Percentiles rank a stretch among this genome's conserved stretches.
Evolutionary conservation across 2,797 vertebrate species (phyloP).

Genomic region (Uromys caudimaculatus): DNA sequence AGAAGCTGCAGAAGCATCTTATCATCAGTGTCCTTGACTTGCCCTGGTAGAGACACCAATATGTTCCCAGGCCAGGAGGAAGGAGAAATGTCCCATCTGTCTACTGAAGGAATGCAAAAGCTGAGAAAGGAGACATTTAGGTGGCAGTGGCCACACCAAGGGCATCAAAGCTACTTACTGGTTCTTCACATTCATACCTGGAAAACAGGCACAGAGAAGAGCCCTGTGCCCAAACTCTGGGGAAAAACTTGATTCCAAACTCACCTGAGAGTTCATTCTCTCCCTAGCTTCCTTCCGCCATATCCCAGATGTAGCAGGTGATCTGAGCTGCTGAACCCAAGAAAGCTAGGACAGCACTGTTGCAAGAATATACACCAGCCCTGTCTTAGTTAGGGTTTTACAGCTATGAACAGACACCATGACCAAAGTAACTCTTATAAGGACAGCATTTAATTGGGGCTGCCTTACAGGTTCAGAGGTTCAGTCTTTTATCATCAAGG

Average conservation of each 20-base stretch:
- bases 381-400: neutral
- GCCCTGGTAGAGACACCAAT: neutral
- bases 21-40: neutral
- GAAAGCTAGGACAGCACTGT: neutral
- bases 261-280: neutral
- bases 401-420: neutral
- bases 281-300: rapidly evolving
- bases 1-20: neutral
- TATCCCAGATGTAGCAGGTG: neutral
- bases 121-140: too few relatives aligned
- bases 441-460: neutral
- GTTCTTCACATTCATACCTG: neutral
- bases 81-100: neutral
- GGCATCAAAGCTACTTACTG: neutral
- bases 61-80: neutral
- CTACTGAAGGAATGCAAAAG: neutral
- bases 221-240: neutral
- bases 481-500: neutral
- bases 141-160: neutral
- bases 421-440: neutral
- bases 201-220: neutral
- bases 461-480: neutral
- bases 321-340: neutral
- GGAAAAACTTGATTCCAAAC: neutral
- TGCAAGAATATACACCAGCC: neutral